Percentiles rank a stretch among this genome's conserved stretches.
Conservation (phyloP, 2,113 vertebrate genomes). For the Stictonetta naevosa region DNA sequence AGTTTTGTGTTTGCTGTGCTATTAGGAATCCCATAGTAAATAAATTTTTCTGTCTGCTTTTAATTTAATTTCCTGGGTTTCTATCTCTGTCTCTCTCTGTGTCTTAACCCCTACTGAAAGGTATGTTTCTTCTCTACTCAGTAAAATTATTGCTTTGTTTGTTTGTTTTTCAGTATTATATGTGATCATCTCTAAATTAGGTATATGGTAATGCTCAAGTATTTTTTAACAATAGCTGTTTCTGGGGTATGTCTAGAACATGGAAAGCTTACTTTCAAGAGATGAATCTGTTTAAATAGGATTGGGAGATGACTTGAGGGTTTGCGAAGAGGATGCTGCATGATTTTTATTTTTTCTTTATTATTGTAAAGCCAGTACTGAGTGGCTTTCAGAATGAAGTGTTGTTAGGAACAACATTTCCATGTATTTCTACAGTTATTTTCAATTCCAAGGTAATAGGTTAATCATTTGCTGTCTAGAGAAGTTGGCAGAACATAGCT, state of each 20-base stretch:
- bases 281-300: neutral
- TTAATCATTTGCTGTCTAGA: neutral
- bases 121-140: neutral
- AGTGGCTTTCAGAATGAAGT: neutral
- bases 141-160: neutral
- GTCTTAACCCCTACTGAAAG: neutral
- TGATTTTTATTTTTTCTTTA: neutral
- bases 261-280: neutral
- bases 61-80: neutral
- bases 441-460: neutral
- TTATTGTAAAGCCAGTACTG: neutral
- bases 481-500: neutral
- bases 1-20: neutral
- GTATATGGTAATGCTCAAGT: neutral
- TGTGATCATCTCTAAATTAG: neutral
- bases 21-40: neutral
- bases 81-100: neutral
- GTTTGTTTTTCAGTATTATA: neutral
- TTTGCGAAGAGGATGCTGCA: rapidly evolving
- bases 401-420: neutral
- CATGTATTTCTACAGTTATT: neutral
- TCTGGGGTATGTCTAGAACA: neutral
- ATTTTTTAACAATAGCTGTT: neutral
- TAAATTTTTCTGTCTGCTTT: neutral
- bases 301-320: neutral